Percentiles rank a stretch among this genome's conserved stretches.
phyloP scores from a whole-genome alignment of 2,888 invertebrate species.

The Rotaria magnacalcarata region DNA sequence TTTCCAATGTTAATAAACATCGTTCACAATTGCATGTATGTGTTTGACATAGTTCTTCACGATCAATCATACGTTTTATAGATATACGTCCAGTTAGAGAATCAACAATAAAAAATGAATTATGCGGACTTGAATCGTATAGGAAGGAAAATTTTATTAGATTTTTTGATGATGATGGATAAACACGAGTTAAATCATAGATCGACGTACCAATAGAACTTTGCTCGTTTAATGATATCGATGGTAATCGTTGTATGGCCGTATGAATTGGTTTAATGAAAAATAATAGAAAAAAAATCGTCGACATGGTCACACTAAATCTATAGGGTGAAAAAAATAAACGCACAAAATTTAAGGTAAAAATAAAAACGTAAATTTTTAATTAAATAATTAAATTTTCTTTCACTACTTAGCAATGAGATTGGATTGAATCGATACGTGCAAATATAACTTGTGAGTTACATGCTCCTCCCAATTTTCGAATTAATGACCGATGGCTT shows the following conservation, averaged over 20 bases:
- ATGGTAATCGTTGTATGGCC: slow-evolving; percentile 14
- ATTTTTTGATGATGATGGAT: not conserved
- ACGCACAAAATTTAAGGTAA: not conserved
- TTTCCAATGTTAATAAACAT: slow-evolving; percentile 18
- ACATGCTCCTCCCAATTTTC: not conserved
- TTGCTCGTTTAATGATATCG: not conserved
- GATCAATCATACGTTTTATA: slow-evolving; percentile 20
- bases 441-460: not conserved
- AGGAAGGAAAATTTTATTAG: not conserved
- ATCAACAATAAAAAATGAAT: slow-evolving; percentile 24
- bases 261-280: not conserved
- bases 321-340: not conserved
- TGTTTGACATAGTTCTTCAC: slow-evolving; percentile 34
- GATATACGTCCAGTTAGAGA: not conserved
- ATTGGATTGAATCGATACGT: not conserved
- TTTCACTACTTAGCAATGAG: not conserved
- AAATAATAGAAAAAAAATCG: not conserved
- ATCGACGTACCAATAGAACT: slow-evolving; percentile 16
- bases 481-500: not conserved
- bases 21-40: slow-evolving; percentile 27
- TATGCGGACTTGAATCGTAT: slow-evolving; percentile 27
- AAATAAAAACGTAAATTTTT: not conserved
- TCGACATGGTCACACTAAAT: not conserved
- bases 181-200: not conserved
- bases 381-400: not conserved